Evolutionary conservation across 2,888 invertebrate genomes (phyloP), one percentile per base, ranked within the genome.

Genomic region (Epinotia brunnichana): DNA sequence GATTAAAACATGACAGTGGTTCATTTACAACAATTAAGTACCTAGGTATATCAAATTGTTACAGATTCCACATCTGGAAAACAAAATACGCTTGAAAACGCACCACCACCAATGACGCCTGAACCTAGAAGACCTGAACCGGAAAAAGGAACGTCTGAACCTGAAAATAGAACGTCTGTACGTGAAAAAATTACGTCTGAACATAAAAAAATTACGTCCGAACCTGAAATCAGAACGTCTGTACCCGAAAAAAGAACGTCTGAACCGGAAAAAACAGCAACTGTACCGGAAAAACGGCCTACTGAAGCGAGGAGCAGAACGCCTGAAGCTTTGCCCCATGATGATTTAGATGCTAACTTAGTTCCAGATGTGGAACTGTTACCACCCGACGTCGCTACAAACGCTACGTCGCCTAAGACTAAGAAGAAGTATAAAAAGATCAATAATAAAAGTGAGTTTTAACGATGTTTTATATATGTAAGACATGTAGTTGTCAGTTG

Each of bases 381-480:
- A 10, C 54, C 53, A 1, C 41, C 56, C 0, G 24, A 56, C 4
- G 63, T 63, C 19, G 41, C 15, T 7, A 1, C n/a, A n/a, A 29
- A 63, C 29, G 7, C 53, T 11, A 11, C 41, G 13, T 66, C 66
- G 10, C 66, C 64, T 9, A 9, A 41, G 54, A 21, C 21, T 19
- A 66, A 41, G 17, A 66, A 56, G 21, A 66, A 66, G 5, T 66
- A 41, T 19, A 66, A 56, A 7, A 41, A 48, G 0, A 11, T 66
- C 4, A 66, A 41, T 41, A 66, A 56, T 41, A 41, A 21, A 54
- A 66, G 66, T 66, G 56, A 66, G 66, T 19, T 62, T 39, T 15
- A 3, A 44, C 44, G 5, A 48, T 4, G 48, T 13, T n/a, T n/a
- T n/a, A n/a, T n/a, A n/a, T n/a, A n/a, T n/a, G n/a, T n/a, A n/a